Base-by-base conservation (phyloP, 2,797 vertebrate species). In the Enteromius paludinosus region DNA sequence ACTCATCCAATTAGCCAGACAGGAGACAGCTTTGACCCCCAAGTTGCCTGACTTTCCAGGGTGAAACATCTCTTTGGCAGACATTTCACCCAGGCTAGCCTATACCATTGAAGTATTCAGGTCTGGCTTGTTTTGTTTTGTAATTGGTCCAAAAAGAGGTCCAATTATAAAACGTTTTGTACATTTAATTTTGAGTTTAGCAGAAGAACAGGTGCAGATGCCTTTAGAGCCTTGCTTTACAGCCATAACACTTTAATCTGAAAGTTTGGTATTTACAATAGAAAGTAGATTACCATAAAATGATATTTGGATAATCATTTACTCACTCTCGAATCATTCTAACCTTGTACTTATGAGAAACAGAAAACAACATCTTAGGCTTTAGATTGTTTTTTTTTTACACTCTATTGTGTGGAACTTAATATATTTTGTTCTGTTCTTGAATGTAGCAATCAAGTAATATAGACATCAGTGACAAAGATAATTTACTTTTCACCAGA, bases 1-100 rank as follows among this genome's bases (percentile, higher is more conserved):
- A 90, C 92, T 89, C 81, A 89, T 92, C 92, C 92, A 94, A 94
- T 94, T 94, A 94, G 91, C 89, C 89, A 89, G 87, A 92, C 91
- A 93, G 90, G 89, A 93, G 93, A 87, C 88, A 89, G 88, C 33
- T 62, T 79, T 79, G 76, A 78, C 70, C 70, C 56, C 45, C 23
- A 6, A 78, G 56, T 73, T 83, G 25, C 20, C 69, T 66, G 52
- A 68, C 20, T 79, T 79, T 59, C 9, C 41, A 49, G 82, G 75
- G 38, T 62, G 59, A 79, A 84, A 66, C 61, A 66, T 79, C 68
- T 84, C 66, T 72, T 73, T 71, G 49, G 35, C 64, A 59, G 33
- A 47, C 6, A 41, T 68, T 75, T 52, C 35, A 52, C 25, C 30
- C 30, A 56, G 38, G 61, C 54, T 20, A 59, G 69, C 69, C 35